Evolutionary conservation across 2,888 invertebrate species (phyloP).

Genomic region (Dolomedes plantarius): DNA sequence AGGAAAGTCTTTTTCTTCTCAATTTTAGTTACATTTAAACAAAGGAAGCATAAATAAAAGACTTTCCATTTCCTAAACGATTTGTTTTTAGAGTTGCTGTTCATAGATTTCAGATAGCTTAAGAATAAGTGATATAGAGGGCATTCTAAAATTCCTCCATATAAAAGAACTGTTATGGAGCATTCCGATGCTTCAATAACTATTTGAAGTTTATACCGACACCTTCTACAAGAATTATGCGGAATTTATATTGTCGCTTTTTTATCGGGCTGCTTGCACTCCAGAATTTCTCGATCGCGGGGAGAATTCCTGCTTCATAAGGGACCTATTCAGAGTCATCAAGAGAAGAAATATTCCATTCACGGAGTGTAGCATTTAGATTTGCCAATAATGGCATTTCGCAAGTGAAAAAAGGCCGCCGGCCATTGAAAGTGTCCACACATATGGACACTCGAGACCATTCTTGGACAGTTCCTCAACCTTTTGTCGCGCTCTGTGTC

Average conservation of each 20-base stretch:
- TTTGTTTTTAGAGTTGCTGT: no score
- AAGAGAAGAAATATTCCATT: not conserved
- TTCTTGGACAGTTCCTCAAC: slow-evolving; percentile 42
- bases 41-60: no score
- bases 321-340: not conserved
- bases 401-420: not conserved
- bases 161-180: no score
- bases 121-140: no score
- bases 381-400: slow-evolving; percentile 6
- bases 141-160: no score
- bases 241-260: not conserved
- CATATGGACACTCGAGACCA: slow-evolving; percentile 33
- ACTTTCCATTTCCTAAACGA: no score
- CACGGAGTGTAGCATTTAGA: not conserved
- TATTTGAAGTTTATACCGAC: no score
- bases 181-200: not conserved
- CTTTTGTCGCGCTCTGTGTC: slow-evolving; percentile 51
- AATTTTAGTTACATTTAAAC: no score
- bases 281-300: not conserved
- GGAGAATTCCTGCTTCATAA: slow-evolving; percentile 1
- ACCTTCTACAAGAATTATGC: not conserved
- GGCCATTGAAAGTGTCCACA: not conserved
- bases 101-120: no score
- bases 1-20: no score
- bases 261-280: not conserved